Evolutionary conservation across 2,113 vertebrate species (phyloP).

Genomic region (Procavia capensis): DNA sequence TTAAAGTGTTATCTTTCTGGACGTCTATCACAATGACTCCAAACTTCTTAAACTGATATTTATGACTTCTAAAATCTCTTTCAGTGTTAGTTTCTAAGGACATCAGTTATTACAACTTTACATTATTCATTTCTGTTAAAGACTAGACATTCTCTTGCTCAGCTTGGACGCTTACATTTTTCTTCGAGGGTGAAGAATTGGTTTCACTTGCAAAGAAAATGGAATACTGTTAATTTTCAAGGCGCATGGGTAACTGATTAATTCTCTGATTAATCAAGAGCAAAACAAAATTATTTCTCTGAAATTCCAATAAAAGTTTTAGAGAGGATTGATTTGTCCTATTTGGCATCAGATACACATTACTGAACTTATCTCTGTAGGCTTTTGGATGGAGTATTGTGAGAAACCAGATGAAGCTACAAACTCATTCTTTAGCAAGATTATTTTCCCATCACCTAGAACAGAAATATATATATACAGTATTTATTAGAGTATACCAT

Average conservation of each 20-base stretch:
- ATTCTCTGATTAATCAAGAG: too few relatives aligned
- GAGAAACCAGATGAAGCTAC: too few relatives aligned
- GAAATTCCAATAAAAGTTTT: too few relatives aligned
- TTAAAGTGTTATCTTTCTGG: neutral
- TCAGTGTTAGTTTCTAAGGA: neutral
- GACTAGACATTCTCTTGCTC: neutral
- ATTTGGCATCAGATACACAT: too few relatives aligned
- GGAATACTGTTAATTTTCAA: neutral
- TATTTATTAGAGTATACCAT: neutral
- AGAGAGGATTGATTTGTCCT: too few relatives aligned
- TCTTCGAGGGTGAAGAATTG: neutral
- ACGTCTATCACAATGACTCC: neutral
- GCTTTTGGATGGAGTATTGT: too few relatives aligned
- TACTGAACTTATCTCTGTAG: too few relatives aligned
- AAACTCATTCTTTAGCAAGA: too few relatives aligned
- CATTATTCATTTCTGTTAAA: neutral
- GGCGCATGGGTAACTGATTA: neutral
- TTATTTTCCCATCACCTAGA: too few relatives aligned
- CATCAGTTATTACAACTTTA: neutral
- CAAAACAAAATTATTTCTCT: too few relatives aligned
- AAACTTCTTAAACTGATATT: neutral
- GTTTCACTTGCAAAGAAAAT: neutral
- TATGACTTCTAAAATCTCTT: conserved; percentile 3
- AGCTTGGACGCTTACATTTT: neutral
- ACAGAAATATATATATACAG: too few relatives aligned